These are phyloP conservation scores for Sebastes trivittatus DNA, from an alignment of 2,797 vertebrate species.

Conservation along the genomic window DNA sequence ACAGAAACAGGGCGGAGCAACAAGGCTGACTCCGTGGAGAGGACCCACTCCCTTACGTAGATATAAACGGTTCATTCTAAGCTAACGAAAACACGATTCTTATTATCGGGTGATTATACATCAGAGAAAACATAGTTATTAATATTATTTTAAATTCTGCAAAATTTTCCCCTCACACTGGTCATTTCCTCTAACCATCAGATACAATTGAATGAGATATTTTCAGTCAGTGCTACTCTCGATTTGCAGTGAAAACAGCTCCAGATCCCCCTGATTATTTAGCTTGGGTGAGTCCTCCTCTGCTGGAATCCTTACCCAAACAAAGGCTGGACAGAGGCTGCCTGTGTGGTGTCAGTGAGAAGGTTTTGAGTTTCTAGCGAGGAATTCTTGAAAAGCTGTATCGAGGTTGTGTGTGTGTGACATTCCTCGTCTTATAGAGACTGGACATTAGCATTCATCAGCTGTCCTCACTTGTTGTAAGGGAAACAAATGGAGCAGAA, in stretches of 20 bases:
- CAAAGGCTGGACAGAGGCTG: constrained; percentile 6
- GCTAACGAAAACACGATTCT: too few relatives aligned
- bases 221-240: constrained; percentile 1
- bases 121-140: too few relatives aligned
- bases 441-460: constrained; percentile 35
- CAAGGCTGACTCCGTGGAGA: too few relatives aligned
- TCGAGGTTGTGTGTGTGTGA: neutral
- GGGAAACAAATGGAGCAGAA: constrained; percentile 8
- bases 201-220: neutral
- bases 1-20: too few relatives aligned
- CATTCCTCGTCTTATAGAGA: constrained; percentile 4
- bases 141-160: too few relatives aligned
- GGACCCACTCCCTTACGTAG: too few relatives aligned
- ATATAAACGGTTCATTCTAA: too few relatives aligned
- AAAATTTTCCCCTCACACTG: neutral
- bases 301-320: constrained; percentile 36
- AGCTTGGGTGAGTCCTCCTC: constrained; percentile 21
- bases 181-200: constrained; percentile 21
- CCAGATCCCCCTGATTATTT: constrained; percentile 31
- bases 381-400: neutral
- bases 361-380: neutral
- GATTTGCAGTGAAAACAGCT: constrained; percentile 19
- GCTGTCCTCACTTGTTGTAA: constrained; percentile 13
- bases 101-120: too few relatives aligned
- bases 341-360: neutral